Base-by-base conservation (phyloP, 1,140 invertebrate genomes). In the Pogonomyrmex californicus region DNA sequence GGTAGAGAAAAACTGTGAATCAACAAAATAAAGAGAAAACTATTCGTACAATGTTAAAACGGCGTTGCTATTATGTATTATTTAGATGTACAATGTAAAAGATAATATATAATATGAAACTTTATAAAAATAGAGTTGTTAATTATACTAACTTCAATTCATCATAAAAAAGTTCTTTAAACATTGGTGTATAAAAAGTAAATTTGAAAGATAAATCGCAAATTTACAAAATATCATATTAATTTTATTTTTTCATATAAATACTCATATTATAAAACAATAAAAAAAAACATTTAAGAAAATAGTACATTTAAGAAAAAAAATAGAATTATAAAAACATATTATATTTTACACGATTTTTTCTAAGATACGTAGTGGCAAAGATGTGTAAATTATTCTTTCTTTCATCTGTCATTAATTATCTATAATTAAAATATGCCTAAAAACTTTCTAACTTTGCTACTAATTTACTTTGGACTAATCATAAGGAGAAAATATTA, bases 61-160 rank as follows among this genome's bases (percentile, higher is more conserved):
- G 38, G 38, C 30, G 17, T 47, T 65, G n/a, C 14, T 7, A 4
- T 51, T 49, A 47, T 1, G 9, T 77, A 4, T 33, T 75, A 63
- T 44, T 30, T 54, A 36, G 41, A 36, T 51, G 14, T 38, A 62
- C 33, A 77, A 62, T 77, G 12, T 54, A 41, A 73, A 54, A 73
- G 3, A 23, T 23, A 23, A 23, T 23, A 23, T 23, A 23, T 23
- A 23, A 23, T 23, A 23, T 23, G 23, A 23, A 23, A 23, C 23
- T 23, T 23, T 23, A 23, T 23, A 23, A 23, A 23, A 23, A 23
- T 23, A 23, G 23, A 23, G 23, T 23, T 23, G 23, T 23, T 44
- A 44, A 44, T 44, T 44, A 17, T 63, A 65, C 36, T 65, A 41
- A 41, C 41, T 65, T 23, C 23, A 23, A 1, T 65, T 7, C n/a